These are phyloP conservation scores for Podargus strigoides DNA, from an alignment of 2,797 vertebrate genomes.

Conservation along the genomic window DNA sequence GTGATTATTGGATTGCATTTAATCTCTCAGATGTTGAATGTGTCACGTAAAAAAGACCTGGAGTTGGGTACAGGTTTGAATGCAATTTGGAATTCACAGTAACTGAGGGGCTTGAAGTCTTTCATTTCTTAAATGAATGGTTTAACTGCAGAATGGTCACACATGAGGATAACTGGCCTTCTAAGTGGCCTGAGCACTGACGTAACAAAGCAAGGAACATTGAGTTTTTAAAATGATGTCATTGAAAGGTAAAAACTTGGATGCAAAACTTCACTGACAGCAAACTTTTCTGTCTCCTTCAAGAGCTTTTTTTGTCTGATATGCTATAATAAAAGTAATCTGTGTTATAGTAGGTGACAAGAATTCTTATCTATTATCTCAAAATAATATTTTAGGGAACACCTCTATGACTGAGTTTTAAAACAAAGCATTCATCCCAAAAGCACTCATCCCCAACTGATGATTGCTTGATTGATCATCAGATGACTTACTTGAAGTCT, in stretches of 20 bases:
- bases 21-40: background rate
- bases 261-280: background rate
- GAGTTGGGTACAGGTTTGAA: background rate
- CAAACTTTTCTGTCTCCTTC: background rate
- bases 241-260: background rate
- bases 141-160: background rate
- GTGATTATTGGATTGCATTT: background rate
- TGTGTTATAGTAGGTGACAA: background rate
- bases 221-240: rapidly evolving
- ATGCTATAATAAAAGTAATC: background rate
- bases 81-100: background rate
- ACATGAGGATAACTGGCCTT: background rate
- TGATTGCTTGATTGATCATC: background rate
- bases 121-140: background rate
- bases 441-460: too few relatives aligned
- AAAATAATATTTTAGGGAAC: background rate
- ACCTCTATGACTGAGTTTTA: background rate
- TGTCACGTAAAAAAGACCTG: background rate
- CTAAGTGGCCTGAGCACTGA: background rate
- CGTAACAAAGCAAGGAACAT: background rate
- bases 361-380: background rate
- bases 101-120: background rate
- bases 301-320: background rate
- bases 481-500: background rate
- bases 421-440: background rate